phyloP scores from a whole-genome alignment of 2,888 invertebrate species.

The Erebia epiphron region DNA sequence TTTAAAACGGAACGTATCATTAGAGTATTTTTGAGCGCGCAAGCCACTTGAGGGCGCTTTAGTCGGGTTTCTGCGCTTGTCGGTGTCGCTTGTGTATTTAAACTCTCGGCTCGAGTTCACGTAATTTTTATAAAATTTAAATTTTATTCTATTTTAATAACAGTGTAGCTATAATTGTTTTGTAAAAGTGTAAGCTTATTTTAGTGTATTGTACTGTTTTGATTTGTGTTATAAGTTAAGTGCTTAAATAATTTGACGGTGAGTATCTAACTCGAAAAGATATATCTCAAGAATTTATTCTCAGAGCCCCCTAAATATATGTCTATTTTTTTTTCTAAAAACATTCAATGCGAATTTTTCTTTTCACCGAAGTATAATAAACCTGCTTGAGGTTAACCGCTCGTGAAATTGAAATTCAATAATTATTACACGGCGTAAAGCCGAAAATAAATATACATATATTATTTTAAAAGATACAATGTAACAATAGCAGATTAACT shows the following conservation, averaged over 20 bases:
- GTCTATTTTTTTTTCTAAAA: neutral
- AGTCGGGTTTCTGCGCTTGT: constrained; percentile 81
- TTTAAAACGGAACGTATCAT: constrained; percentile 38
- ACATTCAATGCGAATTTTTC: neutral
- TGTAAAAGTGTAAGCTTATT: constrained; percentile 44
- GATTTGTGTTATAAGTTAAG: constrained; percentile 49
- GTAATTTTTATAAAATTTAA: constrained; percentile 62
- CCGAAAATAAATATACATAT: neutral
- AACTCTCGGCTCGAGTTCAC: constrained; percentile 65
- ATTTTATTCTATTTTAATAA: constrained; percentile 42
- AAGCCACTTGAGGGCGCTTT: constrained; percentile 58
- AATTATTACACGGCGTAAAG: neutral
- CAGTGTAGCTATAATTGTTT: constrained; percentile 34
- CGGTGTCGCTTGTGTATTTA: constrained; percentile 65
- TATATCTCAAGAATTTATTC: constrained; percentile 2
- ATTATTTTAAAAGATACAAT: no score
- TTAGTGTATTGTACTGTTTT: constrained; percentile 60
- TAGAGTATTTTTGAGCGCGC: constrained; percentile 56
- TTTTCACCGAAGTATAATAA: neutral
- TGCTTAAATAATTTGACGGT: constrained; percentile 61
- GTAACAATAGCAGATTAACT: neutral
- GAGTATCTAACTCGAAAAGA: constrained; percentile 48
- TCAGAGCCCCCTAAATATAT: neutral
- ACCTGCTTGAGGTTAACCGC: neutral
- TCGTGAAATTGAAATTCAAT: neutral